These are phyloP conservation scores for Ochropleura plecta DNA, from an alignment of 2,888 invertebrate species.

Conservation along the genomic window DNA sequence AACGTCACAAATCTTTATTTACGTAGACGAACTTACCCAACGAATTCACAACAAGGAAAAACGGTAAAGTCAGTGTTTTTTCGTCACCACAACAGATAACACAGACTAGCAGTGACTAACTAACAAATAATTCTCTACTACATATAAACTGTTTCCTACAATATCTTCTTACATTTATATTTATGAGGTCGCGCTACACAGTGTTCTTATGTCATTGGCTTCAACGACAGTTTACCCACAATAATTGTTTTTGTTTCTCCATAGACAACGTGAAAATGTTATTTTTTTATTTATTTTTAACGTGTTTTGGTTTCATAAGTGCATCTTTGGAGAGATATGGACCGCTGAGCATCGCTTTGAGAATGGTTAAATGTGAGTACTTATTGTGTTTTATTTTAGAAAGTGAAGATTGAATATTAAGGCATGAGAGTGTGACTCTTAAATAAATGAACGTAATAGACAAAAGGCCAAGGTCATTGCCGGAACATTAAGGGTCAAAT, in stretches of 20 bases:
- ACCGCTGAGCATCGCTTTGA: slow-evolving; percentile 80
- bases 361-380: slow-evolving; percentile 84
- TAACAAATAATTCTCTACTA: background rate
- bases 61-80: slow-evolving; percentile 18
- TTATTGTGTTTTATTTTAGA: slow-evolving; percentile 1
- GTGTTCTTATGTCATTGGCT: slow-evolving; percentile 8
- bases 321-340: slow-evolving; percentile 83
- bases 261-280: slow-evolving; percentile 37
- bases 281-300: slow-evolving; percentile 31
- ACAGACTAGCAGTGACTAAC: slow-evolving; percentile 25
- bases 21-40: slow-evolving; percentile 18
- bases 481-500: too few species aligned
- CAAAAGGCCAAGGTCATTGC: background rate
- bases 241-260: background rate
- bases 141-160: slow-evolving; percentile 1
- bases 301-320: slow-evolving; percentile 42
- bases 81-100: slow-evolving; percentile 18
- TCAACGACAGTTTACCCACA: background rate
- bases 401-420: background rate
- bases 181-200: slow-evolving; percentile 16
- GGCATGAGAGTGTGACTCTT: background rate
- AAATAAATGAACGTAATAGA: background rate
- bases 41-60: background rate
- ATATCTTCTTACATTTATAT: background rate
- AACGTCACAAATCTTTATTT: background rate